Evolutionary conservation across 1,140 invertebrate species (phyloP).

Genomic region (Epicauta chinensis): DNA sequence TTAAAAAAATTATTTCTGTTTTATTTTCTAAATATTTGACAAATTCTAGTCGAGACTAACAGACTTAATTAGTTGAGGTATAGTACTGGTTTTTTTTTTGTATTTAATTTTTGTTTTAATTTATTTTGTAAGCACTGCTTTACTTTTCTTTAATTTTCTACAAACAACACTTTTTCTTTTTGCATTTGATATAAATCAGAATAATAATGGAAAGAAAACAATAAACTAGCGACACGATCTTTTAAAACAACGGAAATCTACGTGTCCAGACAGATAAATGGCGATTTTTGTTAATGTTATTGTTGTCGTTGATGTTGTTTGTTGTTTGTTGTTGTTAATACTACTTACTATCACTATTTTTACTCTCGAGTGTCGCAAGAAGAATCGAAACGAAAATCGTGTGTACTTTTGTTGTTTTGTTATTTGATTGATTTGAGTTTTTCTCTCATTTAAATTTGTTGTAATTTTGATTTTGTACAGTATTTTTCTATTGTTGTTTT

Average conservation of each 20-base stretch:
- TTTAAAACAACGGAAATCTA: slow-evolving; percentile 11
- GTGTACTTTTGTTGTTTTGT: slow-evolving; percentile 15
- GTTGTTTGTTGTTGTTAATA: neutral
- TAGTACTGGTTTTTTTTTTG: slow-evolving; percentile 4
- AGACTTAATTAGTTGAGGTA: slow-evolving; percentile 7
- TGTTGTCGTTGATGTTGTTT: neutral
- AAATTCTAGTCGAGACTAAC: slow-evolving; percentile 15
- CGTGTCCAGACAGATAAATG: slow-evolving; percentile 19
- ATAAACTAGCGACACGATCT: slow-evolving; percentile 9
- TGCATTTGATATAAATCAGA: too few species aligned
- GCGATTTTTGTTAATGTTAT: slow-evolving; percentile 12
- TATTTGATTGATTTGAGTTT: slow-evolving; percentile 2
- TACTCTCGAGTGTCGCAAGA: too few species aligned
- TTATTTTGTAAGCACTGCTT: too few species aligned
- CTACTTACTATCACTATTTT: too few species aligned
- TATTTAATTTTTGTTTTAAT: too few species aligned
- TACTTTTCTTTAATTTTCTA: too few species aligned
- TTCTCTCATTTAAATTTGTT: slow-evolving; percentile 11
- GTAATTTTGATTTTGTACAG: slow-evolving; percentile 19
- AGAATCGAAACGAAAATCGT: too few species aligned
- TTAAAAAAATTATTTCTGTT: too few species aligned
- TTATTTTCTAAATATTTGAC: neutral
- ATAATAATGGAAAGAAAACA: neutral
- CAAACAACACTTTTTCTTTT: too few species aligned
- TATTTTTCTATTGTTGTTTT: slow-evolving; percentile 24